Conservation (phyloP, 92 coral and sea anemone genomes). For the Epizoanthus scotinus region DNA sequence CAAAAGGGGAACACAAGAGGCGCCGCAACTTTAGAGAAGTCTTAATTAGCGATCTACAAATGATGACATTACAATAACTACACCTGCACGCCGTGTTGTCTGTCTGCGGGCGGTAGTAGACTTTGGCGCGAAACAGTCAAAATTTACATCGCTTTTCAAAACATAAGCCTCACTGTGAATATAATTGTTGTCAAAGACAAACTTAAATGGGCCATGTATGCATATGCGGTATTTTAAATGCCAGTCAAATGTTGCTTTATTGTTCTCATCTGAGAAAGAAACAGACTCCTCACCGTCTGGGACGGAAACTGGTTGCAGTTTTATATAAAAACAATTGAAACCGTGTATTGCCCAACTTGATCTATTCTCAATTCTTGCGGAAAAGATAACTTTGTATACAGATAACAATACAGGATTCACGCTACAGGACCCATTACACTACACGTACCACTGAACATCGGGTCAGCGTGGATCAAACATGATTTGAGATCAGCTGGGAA, state of each 20-base stretch:
- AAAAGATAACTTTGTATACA: slow-evolving; percentile 36
- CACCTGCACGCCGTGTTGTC: slow-evolving; percentile 38
- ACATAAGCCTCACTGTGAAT: slow-evolving; percentile 9
- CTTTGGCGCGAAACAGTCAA: slow-evolving; percentile 37
- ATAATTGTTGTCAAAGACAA: slow-evolving; percentile 19
- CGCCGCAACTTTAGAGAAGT: background rate
- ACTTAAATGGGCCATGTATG: slow-evolving; percentile 12
- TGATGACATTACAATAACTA: slow-evolving; percentile 19
- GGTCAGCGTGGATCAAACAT: slow-evolving; percentile 14
- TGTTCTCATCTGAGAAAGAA: slow-evolving; percentile 5
- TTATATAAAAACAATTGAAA: slow-evolving; percentile 28
- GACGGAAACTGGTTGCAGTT: slow-evolving; percentile 45
- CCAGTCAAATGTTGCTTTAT: background rate
- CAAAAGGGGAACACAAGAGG: slow-evolving; percentile 11
- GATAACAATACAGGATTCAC: background rate
- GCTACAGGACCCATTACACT: background rate
- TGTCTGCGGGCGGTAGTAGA: slow-evolving; percentile 37
- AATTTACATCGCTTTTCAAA: slow-evolving; percentile 42
- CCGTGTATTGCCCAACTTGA: slow-evolving; percentile 19
- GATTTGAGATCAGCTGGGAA: background rate
- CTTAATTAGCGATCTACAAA: slow-evolving; percentile 29
- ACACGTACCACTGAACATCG: background rate
- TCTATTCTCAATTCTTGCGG: background rate
- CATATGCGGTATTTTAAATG: background rate
- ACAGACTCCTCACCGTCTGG: slow-evolving; percentile 16